A percentile compares a stretch with the other conserved stretches of the same genome.
Evolutionary conservation across 2,113 vertebrate genomes (phyloP).

Genomic region (Dunckerocampus dactyliophorus): DNA sequence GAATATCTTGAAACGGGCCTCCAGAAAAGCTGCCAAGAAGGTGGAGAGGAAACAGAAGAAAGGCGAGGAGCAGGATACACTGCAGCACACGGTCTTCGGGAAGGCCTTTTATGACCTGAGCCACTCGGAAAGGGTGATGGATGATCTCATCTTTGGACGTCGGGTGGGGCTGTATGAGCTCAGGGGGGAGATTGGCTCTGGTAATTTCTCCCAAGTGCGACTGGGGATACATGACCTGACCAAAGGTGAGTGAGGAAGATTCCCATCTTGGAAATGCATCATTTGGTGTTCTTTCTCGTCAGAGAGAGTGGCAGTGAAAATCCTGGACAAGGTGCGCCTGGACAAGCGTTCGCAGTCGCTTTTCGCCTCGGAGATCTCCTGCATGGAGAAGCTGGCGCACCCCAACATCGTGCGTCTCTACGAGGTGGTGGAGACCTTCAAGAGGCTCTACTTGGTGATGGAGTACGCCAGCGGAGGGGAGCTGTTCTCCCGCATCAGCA

Average conservation of each 20-base stretch:
- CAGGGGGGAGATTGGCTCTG: constrained; percentile 69
- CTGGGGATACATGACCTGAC: constrained; percentile 72
- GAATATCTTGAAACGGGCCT: constrained; percentile 4
- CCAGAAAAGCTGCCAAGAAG: constrained; percentile 16
- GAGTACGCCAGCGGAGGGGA: constrained; percentile 73
- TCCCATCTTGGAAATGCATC: neutral
- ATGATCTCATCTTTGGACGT: constrained; percentile 59
- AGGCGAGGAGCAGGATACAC: constrained; percentile 8
- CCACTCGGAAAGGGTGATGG: constrained; percentile 58
- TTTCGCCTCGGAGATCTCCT: constrained; percentile 62
- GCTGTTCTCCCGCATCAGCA: constrained; percentile 69
- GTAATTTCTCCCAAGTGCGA: constrained; percentile 75
- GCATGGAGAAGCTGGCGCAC: constrained; percentile 74
- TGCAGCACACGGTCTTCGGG: constrained; percentile 42
- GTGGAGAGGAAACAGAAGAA: constrained; percentile 22
- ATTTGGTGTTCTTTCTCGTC: neutral
- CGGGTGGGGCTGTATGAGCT: constrained; percentile 70
- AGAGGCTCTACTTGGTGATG: constrained; percentile 69
- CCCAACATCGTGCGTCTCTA: constrained; percentile 74
- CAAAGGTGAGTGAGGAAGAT: constrained; percentile 61
- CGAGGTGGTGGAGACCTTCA: constrained; percentile 72
- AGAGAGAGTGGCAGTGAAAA: constrained; percentile 75
- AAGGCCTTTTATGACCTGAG: constrained; percentile 62
- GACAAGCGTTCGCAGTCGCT: constrained; percentile 43
- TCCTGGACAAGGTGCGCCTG: constrained; percentile 67